Base-by-base conservation (phyloP, 1,140 invertebrate species). In the Mylabris phalerata region DNA sequence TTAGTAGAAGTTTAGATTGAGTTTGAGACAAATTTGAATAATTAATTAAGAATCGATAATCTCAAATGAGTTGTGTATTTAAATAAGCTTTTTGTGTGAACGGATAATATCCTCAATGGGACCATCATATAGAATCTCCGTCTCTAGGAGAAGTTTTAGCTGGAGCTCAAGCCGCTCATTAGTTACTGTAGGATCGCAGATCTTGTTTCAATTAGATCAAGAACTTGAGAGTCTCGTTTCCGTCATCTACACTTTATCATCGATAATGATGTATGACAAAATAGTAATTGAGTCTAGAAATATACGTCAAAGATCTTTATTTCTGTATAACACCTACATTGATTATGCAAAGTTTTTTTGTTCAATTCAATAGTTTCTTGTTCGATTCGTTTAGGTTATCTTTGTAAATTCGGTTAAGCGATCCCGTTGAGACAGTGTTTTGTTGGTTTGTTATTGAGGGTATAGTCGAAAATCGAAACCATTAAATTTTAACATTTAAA, bases 181-280 rank as follows among this genome's bases (percentile, higher is more conserved):
- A 67, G 32, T 2, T 19, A 19, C 19, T 51, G 48, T 13, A 32
- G 32, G 60, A 60, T 65, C 59, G 63, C 58, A 60, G 60, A 68
- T 68, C 67, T 59, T 55, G 57, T 68, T 68, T 68, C 67, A 68
- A 68, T 68, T 68, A 68, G 67, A 68, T 68, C 67, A 65, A 68
- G 62, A 67, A 61, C 60, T 60, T 47, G 32, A 59, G 65, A 62
- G 65, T 68, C 67, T 61, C 59, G 65, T 68, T 68, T 60, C 65
- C 61, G 59, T 59, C 65, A 65, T 63, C 62, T 42, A 51, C 32
- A 60, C 60, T 66, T 66, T 60, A 63, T 64, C 64, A 65, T 52
- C 62, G 52, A 66, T 66, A 60, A 68, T 68, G 67, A 68, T 66
- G 55, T 61, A 65, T 66, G 59, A 7, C 32, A 7, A 32, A 32